phyloP scores from a whole-genome alignment of 2,888 invertebrate genomes.

The Lymantria dispar region DNA sequence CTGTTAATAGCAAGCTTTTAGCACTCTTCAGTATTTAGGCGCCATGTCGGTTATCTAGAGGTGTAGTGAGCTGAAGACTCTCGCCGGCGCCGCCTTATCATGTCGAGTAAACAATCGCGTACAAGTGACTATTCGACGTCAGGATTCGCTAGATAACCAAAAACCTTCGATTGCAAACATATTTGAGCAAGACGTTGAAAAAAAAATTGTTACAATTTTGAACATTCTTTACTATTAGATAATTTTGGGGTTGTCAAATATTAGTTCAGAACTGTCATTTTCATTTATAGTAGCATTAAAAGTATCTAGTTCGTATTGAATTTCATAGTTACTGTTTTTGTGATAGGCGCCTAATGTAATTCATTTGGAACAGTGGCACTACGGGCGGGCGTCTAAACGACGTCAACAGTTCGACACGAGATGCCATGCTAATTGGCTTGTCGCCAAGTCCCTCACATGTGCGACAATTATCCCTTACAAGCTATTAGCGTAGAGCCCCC shows the following conservation, averaged over 20 bases:
- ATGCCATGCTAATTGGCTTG: conserved; percentile 77
- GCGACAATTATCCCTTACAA: conserved; percentile 78
- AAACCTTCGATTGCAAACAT: conserved; percentile 41
- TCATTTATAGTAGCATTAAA: conserved; percentile 34
- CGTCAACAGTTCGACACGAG: conserved; percentile 44
- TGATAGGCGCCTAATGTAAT: conserved; percentile 23
- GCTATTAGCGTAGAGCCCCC: conserved; percentile 67
- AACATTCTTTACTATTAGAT: conserved; percentile 15
- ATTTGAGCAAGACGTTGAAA: conserved; percentile 30
- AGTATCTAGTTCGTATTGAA: conserved; percentile 36
- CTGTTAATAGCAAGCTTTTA: conserved; percentile 72
- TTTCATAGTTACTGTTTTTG: conserved; percentile 46
- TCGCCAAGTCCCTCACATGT: conserved; percentile 77
- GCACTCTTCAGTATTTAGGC: conserved; percentile 59
- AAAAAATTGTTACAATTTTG: conserved; percentile 26
- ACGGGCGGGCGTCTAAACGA: conserved; percentile 47
- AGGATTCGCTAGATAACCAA: conserved; percentile 65
- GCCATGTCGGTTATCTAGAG: conserved; percentile 62
- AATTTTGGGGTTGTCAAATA: conserved; percentile 10
- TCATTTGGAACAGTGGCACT: conserved; percentile 27
- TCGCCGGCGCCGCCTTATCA: conserved; percentile 79
- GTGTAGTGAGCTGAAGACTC: conserved; percentile 50
- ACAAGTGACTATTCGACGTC: conserved; percentile 75
- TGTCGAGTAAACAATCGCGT: conserved; percentile 67
- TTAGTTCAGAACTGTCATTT: conserved; percentile 32